Conservation (phyloP, 92 coral and sea anemone species). For the Zoanthus gigantus region DNA sequence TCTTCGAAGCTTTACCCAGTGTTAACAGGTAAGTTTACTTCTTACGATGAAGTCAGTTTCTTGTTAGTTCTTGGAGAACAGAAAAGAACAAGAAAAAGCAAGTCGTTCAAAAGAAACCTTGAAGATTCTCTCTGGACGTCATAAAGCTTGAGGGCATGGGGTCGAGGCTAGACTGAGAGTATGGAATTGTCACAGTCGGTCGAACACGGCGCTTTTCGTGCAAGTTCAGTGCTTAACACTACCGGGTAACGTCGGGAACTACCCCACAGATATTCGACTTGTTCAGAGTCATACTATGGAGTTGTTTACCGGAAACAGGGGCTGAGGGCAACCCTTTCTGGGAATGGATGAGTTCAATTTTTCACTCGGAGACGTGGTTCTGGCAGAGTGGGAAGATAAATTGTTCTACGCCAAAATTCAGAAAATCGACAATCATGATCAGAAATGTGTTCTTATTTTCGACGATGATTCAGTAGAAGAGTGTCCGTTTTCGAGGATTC, state of each 20-base stretch:
- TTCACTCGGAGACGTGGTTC: constrained; percentile 92
- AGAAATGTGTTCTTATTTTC: constrained; percentile 89
- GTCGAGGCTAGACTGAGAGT: constrained; percentile 85
- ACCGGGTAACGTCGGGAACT: constrained; percentile 21
- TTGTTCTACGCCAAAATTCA: constrained; percentile 98
- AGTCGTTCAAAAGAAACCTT: constrained; percentile 61
- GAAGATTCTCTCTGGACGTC: constrained; percentile 81
- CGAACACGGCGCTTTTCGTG: constrained; percentile 42
- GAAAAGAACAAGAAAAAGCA: background rate
- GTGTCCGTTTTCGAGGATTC: constrained; percentile 99
- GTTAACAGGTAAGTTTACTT: constrained; percentile 70
- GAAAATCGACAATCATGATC: constrained; percentile 84
- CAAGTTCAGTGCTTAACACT: constrained; percentile 22
- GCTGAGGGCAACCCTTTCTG: constrained; percentile 72
- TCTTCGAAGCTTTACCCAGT: constrained; percentile 66
- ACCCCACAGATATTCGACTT: constrained; percentile 47
- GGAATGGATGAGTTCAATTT: constrained; percentile 97
- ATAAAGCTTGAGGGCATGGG: constrained; percentile 71
- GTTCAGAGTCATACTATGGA: constrained; percentile 60
- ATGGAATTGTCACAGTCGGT: constrained; percentile 51
- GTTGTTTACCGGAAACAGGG: constrained; percentile 54
- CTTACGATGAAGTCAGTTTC: constrained; percentile 39
- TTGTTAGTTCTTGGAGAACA: constrained; percentile 7
- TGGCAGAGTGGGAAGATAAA: constrained; percentile 99
- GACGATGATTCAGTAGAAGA: constrained; percentile 99